phyloP scores from a whole-genome alignment of 2,888 invertebrate species.

The Hyalella azteca region DNA sequence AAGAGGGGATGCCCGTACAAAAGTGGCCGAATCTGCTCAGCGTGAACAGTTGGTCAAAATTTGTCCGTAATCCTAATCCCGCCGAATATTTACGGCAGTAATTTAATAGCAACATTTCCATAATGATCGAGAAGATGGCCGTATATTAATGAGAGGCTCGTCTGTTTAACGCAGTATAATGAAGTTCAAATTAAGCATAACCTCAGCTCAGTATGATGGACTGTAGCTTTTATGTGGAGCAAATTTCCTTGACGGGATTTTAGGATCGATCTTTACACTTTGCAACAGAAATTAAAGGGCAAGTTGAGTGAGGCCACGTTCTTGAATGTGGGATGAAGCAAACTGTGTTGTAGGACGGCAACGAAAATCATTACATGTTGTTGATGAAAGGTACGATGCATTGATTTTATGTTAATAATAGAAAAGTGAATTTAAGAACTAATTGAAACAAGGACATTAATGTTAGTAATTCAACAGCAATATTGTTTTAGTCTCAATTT shows the following conservation, averaged over 20 bases:
- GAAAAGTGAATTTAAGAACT: too few species aligned
- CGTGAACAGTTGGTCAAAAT: conserved; percentile 26
- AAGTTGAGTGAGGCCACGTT: neutral
- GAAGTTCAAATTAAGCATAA: conserved; percentile 33
- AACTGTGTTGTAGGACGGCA: too few species aligned
- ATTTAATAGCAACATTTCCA: conserved; percentile 29
- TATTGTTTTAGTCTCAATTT: too few species aligned
- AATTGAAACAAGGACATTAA: too few species aligned
- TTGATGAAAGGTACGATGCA: too few species aligned
- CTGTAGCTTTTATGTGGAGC: conserved; percentile 36
- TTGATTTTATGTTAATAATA: too few species aligned
- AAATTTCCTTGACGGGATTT: neutral
- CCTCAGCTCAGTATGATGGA: neutral
- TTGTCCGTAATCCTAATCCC: conserved; percentile 22
- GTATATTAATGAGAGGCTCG: neutral
- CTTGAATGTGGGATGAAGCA: too few species aligned
- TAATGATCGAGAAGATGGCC: conserved; percentile 12
- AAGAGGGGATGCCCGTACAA: neutral
- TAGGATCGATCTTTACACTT: neutral
- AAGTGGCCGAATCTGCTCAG: conserved; percentile 11
- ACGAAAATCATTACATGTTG: too few species aligned
- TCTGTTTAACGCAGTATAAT: conserved; percentile 19
- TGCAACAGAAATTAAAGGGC: neutral
- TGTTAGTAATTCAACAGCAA: too few species aligned
- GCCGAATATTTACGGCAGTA: conserved; percentile 8